Evolutionary conservation across 1,140 invertebrate species (phyloP).

Genomic region (Drosophila kikkawai): DNA sequence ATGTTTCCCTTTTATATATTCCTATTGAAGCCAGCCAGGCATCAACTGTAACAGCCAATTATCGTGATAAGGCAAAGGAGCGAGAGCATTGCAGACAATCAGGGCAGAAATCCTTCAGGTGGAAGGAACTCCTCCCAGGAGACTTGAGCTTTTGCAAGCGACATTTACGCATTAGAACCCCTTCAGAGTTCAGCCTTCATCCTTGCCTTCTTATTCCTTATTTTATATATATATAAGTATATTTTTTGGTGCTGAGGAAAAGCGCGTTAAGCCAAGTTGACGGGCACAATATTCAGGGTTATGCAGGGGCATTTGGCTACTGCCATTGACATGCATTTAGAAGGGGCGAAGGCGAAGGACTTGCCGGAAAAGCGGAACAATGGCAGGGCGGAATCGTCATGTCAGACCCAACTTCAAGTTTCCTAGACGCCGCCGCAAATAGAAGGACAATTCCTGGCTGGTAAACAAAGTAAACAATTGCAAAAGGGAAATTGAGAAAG

Average conservation of each 20-base stretch:
- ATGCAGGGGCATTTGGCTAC: slow-evolving; percentile 21
- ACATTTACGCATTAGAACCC: slow-evolving; percentile 46
- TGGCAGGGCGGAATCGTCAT: slow-evolving; percentile 27
- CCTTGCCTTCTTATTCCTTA: neutral
- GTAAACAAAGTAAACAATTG: slow-evolving; percentile 50
- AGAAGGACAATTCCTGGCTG: slow-evolving; percentile 36
- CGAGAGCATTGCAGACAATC: slow-evolving; percentile 36
- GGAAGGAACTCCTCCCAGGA: slow-evolving; percentile 40
- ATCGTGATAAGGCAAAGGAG: slow-evolving; percentile 43
- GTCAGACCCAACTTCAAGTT: slow-evolving; percentile 52
- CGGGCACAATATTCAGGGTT: slow-evolving; percentile 55
- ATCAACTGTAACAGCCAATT: slow-evolving; percentile 49
- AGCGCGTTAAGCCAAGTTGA: slow-evolving; percentile 54
- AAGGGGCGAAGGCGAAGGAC: slow-evolving; percentile 7
- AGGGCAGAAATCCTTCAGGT: slow-evolving; percentile 47
- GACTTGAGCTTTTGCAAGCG: slow-evolving; percentile 31
- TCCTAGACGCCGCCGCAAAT: slow-evolving; percentile 34
- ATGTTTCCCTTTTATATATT: slow-evolving; percentile 20
- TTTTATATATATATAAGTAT: neutral
- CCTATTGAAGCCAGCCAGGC: slow-evolving; percentile 25
- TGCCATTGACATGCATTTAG: slow-evolving; percentile 41
- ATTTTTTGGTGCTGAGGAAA: neutral
- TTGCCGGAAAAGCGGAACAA: slow-evolving; percentile 23
- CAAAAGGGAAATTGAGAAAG: slow-evolving; percentile 1
- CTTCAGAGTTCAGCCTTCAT: neutral